These are phyloP conservation scores for Diarsia mendica DNA, from an alignment of 2,888 invertebrate species.

Conservation along the genomic window DNA sequence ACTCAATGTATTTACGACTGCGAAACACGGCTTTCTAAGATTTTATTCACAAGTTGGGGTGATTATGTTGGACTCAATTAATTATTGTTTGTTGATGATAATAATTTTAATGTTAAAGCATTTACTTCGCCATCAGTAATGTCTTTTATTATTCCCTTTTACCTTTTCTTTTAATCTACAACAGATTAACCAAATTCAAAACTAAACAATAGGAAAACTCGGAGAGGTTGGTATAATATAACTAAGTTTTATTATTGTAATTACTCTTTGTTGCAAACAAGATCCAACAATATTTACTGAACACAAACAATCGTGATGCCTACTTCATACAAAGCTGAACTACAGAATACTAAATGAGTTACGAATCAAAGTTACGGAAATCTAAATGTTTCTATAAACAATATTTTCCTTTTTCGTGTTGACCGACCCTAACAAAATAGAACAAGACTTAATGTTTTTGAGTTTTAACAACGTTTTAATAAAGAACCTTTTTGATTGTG, in stretches of 20 bases:
- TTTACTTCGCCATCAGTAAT: neutral
- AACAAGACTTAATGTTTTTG: conserved; percentile 17
- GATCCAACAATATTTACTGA: conserved; percentile 57
- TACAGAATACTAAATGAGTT: conserved; percentile 56
- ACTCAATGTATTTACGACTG: neutral
- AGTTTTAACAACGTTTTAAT: conserved; percentile 35
- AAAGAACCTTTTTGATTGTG: conserved; percentile 23
- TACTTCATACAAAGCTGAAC: conserved; percentile 42
- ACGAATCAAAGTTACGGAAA: conserved; percentile 48
- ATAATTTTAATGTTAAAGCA: neutral
- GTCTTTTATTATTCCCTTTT: conserved; percentile 10
- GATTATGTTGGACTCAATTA: neutral
- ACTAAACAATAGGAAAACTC: conserved; percentile 47
- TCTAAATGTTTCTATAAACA: conserved; percentile 50
- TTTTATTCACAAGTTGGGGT: neutral
- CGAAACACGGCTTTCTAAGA: neutral
- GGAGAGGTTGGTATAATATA: conserved; percentile 23
- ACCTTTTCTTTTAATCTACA: conserved; percentile 34
- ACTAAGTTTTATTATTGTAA: conserved; percentile 54
- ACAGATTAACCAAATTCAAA: conserved; percentile 46
- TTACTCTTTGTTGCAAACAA: conserved; percentile 59
- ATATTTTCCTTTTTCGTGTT: conserved; percentile 53
- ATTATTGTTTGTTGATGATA: neutral
- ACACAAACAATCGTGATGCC: conserved; percentile 44
- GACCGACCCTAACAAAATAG: conserved; percentile 46